These are phyloP conservation scores for Melanophora roralis DNA, from an alignment of 2,888 invertebrate genomes.

Conservation along the genomic window DNA sequence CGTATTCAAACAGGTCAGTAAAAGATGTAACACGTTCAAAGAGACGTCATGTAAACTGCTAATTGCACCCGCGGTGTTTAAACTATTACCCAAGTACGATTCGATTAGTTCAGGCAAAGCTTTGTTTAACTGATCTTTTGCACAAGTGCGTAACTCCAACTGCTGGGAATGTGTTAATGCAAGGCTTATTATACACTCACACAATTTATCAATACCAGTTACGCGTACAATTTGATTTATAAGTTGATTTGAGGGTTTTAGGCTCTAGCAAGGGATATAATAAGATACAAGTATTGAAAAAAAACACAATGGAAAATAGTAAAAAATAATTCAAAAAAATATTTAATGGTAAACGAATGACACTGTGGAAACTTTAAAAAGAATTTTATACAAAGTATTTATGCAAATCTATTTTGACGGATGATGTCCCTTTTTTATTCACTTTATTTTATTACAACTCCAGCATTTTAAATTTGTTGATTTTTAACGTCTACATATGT, in stretches of 20 bases:
- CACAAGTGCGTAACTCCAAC: slow-evolving; percentile 84
- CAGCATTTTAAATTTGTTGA: too few species aligned
- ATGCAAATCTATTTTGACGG: too few species aligned
- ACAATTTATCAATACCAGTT: slow-evolving; percentile 90
- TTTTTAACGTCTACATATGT: too few species aligned
- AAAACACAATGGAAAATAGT: background rate
- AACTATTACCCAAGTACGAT: slow-evolving; percentile 88
- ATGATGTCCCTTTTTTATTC: too few species aligned
- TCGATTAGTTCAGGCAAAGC: slow-evolving; percentile 90
- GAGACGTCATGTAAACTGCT: slow-evolving; percentile 93
- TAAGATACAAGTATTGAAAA: background rate
- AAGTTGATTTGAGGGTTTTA: slow-evolving; percentile 88
- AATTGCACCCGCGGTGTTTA: slow-evolving; percentile 76
- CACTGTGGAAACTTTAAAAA: too few species aligned
- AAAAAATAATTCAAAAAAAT: too few species aligned
- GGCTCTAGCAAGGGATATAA: slow-evolving; percentile 80
- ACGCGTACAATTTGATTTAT: slow-evolving; percentile 90
- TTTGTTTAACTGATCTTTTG: slow-evolving; percentile 87
- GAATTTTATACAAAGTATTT: too few species aligned
- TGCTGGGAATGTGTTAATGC: slow-evolving; percentile 89
- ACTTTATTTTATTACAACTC: too few species aligned
- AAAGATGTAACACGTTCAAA: slow-evolving; percentile 91
- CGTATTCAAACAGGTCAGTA: slow-evolving; percentile 80
- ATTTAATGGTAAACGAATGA: too few species aligned
- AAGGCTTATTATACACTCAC: slow-evolving; percentile 94